Base-by-base conservation (phyloP, 2,113 vertebrate species). In the Machaerirhynchus nigripectus region DNA sequence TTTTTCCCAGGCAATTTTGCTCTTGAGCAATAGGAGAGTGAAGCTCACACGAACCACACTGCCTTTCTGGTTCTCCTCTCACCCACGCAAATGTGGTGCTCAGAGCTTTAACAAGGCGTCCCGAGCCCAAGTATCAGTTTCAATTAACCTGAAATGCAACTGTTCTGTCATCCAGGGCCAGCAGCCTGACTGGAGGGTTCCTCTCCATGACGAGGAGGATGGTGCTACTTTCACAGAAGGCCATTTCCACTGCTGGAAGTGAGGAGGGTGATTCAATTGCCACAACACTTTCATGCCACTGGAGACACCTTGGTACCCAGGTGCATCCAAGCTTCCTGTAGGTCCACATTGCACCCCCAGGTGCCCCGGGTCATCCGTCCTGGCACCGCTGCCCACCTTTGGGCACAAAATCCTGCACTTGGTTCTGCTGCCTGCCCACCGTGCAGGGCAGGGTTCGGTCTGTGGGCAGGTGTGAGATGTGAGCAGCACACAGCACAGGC, bases 271-370 rank as follows among this genome's bases (percentile, higher is more conserved):
- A 95, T 12, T 23, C 18, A 10, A 20, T 22, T 71, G 6, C 50
- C 81, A 20, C 7, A 56, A 55, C 10, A 3, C 15, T 26, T 46
- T 7, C 1, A 4, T 6, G 46, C 11, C 14, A 0, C 1, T 17
- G 39, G 33, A 67, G 33, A 55, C 39, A 52, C 5, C 12, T 11
- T 3, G 0, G 20, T 40, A 31, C 52, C n/a, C 2, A 1, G 30
- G 31, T 1, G 2, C 16, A 7, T 15, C 7, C 26, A 42, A 55
- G 10, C 2, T 61, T 76, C 20, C n/a, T 3, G 0, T 7, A 46
- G 9, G 26, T 64, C 21, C 37, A 24, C 10, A 4, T 0, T 1
- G 1, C 30, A 24, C 2, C 10, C 37, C 28, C 21, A 67, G n/a
- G 18, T 3, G 44, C 33, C 20, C 47, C 50, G 13, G 15, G 9